Conservation (phyloP, 2,888 invertebrate species). For the Tachina grossa region DNA sequence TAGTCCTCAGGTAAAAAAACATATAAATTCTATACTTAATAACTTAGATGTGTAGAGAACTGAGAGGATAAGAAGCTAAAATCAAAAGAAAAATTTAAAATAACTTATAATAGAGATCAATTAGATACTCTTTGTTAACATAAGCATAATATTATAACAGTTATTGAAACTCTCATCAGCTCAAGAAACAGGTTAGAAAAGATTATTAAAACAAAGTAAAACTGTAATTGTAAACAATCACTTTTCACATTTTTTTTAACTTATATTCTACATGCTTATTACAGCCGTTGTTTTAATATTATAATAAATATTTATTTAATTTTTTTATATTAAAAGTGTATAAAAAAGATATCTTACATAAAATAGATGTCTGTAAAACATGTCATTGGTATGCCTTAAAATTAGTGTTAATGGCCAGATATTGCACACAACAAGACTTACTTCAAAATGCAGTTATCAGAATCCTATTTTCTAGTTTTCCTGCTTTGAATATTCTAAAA, state of each 20-base stretch:
- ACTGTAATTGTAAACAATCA: slow-evolving; percentile 69
- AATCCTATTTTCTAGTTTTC: no score
- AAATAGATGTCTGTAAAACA: not conserved
- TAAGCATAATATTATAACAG: slow-evolving; percentile 14
- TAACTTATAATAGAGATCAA: not conserved
- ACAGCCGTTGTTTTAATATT: slow-evolving; percentile 44
- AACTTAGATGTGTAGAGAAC: slow-evolving; percentile 74
- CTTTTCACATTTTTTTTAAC: slow-evolving; percentile 48
- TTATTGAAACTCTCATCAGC: not conserved
- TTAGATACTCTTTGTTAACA: slow-evolving; percentile 17
- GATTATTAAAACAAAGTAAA: slow-evolving; percentile 31
- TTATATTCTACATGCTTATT: slow-evolving; percentile 43
- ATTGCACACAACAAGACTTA: not conserved
- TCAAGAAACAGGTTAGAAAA: slow-evolving; percentile 13
- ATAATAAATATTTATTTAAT: slow-evolving; percentile 67
- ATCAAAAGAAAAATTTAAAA: slow-evolving; percentile 9
- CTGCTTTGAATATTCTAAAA: no score
- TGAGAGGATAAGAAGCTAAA: slow-evolving; percentile 46
- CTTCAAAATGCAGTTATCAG: no score
- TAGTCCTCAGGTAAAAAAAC: slow-evolving; percentile 92
- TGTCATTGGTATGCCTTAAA: not conserved
- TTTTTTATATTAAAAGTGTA: slow-evolving; percentile 23
- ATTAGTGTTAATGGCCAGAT: no score
- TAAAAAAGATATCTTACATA: slow-evolving; percentile 21
- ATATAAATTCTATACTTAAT: slow-evolving; percentile 78